Evolutionary conservation across 2,888 invertebrate genomes (phyloP), one percentile per base, ranked within the genome.

Genomic region (Matsumyia berberina): DNA sequence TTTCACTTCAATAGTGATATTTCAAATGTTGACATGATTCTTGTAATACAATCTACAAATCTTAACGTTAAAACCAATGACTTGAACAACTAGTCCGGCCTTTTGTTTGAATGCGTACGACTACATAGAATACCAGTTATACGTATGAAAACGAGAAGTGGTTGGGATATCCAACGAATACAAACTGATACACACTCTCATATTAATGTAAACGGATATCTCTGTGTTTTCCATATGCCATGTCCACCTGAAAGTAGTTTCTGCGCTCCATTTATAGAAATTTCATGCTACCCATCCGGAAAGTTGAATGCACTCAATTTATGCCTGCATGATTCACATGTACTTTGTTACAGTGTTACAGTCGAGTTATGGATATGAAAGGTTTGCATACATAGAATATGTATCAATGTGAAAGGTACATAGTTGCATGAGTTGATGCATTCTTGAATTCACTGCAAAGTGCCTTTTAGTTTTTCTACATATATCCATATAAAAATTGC

Each of bases 181-280:
- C 39, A n/a, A 15, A 49, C 19, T 51, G 46, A 66, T 60, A 31
- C 12, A 5, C 24, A 24, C 4, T 24, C 46, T 39, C 9, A 15
- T 39, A 37, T n/a, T 29, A 49, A 60, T 73, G 78, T 78, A 83
- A 77, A 53, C 82, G 77, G 82, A 82, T 82, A 82, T 77, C 77
- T 82, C 37, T 33, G 58, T 72, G 39, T 51, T 60, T 73, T 73
- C 19, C 42, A 6, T 37, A 37, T 17, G 9, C 17, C 11, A 24
- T 15, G 60, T 42, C 49, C 19, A 15, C 39, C 19, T 35, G 55
- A 67, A 81, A 69, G 76, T 44, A 64, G 66, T 44, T 67, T 31
- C 12, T 39, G n/a, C 46, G 51, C 39, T 35, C 44, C 57, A 64
- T 57, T 55, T 55, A 46, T 39, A 55, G 35, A 15, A 42, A 49